A percentile compares a stretch with the other conserved stretches of the same genome.
Conservation (phyloP, 2,113 vertebrate genomes). For the Holacanthus passer region DNA sequence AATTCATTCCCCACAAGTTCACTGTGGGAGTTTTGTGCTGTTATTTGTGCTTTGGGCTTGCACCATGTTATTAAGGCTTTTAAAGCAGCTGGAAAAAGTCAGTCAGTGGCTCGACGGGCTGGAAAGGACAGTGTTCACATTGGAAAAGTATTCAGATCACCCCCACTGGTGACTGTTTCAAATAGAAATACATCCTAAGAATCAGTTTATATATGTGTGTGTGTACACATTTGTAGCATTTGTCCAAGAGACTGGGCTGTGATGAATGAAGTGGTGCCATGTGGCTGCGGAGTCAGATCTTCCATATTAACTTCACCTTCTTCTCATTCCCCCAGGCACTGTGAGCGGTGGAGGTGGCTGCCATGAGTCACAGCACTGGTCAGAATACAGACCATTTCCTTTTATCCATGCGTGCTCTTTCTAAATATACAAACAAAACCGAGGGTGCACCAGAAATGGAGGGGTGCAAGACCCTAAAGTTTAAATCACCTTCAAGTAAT, state of each 20-base stretch:
- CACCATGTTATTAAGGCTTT: constrained; percentile 29
- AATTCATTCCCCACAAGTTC: constrained; percentile 3
- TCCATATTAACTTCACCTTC: constrained; percentile 19
- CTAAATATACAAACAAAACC: constrained; percentile 45
- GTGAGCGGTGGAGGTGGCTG: constrained; percentile 18
- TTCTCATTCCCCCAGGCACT: neutral
- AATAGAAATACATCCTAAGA: neutral
- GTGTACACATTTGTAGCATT: neutral
- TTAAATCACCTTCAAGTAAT: neutral
- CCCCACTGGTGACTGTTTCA: neutral
- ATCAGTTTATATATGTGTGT: neutral
- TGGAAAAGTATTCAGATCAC: constrained; percentile 29
- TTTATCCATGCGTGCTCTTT: neutral
- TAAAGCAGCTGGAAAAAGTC: constrained; percentile 17
- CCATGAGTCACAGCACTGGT: constrained; percentile 9
- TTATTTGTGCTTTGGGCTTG: constrained; percentile 18
- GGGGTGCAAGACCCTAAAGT: neutral
- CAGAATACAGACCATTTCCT: neutral
- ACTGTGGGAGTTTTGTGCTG: constrained; percentile 28
- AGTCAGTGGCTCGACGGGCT: neutral
- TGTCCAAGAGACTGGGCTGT: neutral
- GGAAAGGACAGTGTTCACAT: neutral
- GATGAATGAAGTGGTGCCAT: constrained; percentile 12
- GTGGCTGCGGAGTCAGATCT: neutral
- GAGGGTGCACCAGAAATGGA: neutral